Evolutionary conservation across 1,140 invertebrate species (phyloP).

Genomic region (Drosophila ogumai): DNA sequence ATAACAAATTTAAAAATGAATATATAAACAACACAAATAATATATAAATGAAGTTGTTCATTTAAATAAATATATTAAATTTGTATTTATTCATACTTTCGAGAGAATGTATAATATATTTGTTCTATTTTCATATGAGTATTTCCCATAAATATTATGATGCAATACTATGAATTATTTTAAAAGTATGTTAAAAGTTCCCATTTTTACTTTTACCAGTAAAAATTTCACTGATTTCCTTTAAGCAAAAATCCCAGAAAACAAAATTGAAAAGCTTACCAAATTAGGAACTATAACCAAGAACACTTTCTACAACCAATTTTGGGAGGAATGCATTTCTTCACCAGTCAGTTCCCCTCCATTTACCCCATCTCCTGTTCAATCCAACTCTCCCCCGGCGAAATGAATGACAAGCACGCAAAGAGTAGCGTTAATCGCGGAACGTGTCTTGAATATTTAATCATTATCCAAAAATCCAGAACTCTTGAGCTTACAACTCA

Average conservation of each 20-base stretch:
- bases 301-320: slow-evolving; percentile 46
- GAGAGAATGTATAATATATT: too few relatives aligned
- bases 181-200: neutral
- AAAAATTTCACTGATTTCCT: slow-evolving; percentile 23
- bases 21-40: too few relatives aligned
- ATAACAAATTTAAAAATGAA: too few relatives aligned
- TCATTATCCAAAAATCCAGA: slow-evolving; percentile 16
- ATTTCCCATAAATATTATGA: too few relatives aligned
- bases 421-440: slow-evolving; percentile 39
- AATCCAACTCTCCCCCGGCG: neutral
- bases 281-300: slow-evolving; percentile 13
- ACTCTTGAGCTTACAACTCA: slow-evolving; percentile 26
- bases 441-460: slow-evolving; percentile 21
- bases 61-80: too few relatives aligned
- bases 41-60: too few relatives aligned
- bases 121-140: too few relatives aligned
- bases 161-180: too few relatives aligned
- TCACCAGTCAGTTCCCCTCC: slow-evolving; percentile 3
- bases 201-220: neutral
- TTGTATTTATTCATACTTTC: too few relatives aligned
- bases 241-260: neutral
- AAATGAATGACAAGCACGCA: slow-evolving; percentile 33
- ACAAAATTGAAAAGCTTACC: slow-evolving; percentile 9
- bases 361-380: neutral
- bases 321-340: slow-evolving; percentile 38